Evolutionary conservation across 1,140 invertebrate genomes (phyloP), one percentile per base, ranked within the genome.

Genomic region (Mercenaria mercenaria): DNA sequence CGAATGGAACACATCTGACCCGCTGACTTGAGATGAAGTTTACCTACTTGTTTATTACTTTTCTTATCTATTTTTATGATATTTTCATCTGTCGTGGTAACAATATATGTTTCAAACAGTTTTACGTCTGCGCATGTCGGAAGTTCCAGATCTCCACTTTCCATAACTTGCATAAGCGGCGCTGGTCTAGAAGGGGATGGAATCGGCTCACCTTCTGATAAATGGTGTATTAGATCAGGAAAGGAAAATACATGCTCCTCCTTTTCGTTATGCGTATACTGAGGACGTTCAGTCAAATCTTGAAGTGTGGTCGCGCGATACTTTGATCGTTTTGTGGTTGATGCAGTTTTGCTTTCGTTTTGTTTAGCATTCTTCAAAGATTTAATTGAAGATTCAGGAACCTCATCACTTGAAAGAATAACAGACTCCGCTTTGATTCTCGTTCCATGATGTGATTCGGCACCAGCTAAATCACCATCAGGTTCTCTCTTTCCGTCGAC

Each of bases 81-180:
- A 29, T 1, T 2, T 29, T 77, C 74, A 50, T 18, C 47, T 32
- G 41, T 29, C 18, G 18, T 41, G 10, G 34, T 34, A 32, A 77
- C 74, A 20, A 77, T 52, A 26, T 77, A 77, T 3, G 41, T 26
- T 29, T 77, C 74, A 77, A 77, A 77, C 29, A 77, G 10, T 26
- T 47, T 52, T 20, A 77, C 41, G 43, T 77, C 74, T 26, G 74
- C 26, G 26, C 74, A 77, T 3, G 74, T 23, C 29, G 74, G 41
- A 29, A 77, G 23, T 41, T 77, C 41, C 26, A 77, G n/a, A 29
- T 52, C 3, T 50, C 43, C 74, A 29, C 0, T 10, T 1, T 52
- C 74, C 3, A 77, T 26, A 0, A 50, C 47, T 20, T 77, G 4
- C 2, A 47, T 23, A 18, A 50, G 13, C 50, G 41, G 74, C 4